Conservation (phyloP, 2,888 invertebrate genomes). For the Diaperis boleti region DNA sequence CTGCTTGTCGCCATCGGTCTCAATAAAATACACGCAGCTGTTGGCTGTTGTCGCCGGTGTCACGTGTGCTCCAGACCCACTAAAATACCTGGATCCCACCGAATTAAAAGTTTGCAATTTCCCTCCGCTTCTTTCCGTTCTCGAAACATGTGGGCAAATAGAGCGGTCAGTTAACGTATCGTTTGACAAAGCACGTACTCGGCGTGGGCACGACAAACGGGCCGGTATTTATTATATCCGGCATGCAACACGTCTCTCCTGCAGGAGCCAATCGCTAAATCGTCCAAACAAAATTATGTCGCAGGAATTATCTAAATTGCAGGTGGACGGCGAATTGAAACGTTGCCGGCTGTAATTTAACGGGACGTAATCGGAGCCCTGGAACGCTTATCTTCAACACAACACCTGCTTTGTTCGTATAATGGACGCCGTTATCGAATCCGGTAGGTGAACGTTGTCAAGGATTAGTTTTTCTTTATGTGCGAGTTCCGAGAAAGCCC, state of each 20-base stretch:
- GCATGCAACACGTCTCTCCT: conserved; percentile 45
- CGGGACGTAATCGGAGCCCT: conserved; percentile 28
- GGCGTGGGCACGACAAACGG: too few species aligned
- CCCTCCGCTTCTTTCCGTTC: background rate
- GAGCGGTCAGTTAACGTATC: conserved; percentile 19
- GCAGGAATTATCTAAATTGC: conserved; percentile 35
- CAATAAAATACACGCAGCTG: too few species aligned
- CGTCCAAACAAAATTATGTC: conserved; percentile 38
- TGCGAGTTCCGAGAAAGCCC: conserved; percentile 2
- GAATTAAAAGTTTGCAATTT: too few species aligned
- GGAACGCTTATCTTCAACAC: conserved; percentile 33
- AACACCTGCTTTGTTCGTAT: conserved; percentile 35
- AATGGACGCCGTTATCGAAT: conserved; percentile 30
- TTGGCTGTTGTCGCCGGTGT: too few species aligned
- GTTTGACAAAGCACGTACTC: conserved; percentile 22
- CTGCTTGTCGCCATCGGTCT: too few species aligned
- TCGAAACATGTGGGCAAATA: conserved; percentile 24
- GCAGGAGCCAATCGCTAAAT: conserved; percentile 30
- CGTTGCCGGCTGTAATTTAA: conserved; percentile 34
- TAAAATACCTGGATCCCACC: too few species aligned
- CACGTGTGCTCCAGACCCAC: too few species aligned
- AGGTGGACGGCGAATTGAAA: conserved; percentile 37
- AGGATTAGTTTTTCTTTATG: conserved; percentile 26
- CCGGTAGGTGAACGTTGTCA: conserved; percentile 14
- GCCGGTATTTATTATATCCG: too few species aligned